Evolutionary conservation across 2,888 invertebrate genomes (phyloP), one percentile per base, ranked within the genome.

Genomic region (Drosophila tanythrix): DNA sequence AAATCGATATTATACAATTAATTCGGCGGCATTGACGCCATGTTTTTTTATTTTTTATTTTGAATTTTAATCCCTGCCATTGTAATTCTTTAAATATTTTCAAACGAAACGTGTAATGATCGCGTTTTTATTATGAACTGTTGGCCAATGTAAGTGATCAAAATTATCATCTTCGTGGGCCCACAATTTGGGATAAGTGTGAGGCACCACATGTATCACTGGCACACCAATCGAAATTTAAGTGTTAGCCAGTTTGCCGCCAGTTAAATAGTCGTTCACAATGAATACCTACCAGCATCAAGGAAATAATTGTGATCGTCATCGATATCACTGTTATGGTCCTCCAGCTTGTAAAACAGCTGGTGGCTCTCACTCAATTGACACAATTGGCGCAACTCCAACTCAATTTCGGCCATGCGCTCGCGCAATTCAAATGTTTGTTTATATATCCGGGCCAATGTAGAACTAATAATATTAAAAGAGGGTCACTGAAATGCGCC

Each of bases 141-240:
- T 60, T 3, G 82, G 82, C 70, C 74, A 85, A 36, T 88, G 76
- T 27, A 79, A 55, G 36, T 84, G 51, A 5, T 71, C 27, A 3
- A 61, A 94, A 93, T 98, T 96, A 92, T 99, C 99, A 0, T 92
- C 92, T 1, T 95, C 92, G 11, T 95, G 96, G 93, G 99, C 99
- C 99, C 99, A 99, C 3, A 96, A 96, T 0, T 91, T 76, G 0
- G 99, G 99, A 93, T 99, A 99, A 3, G 98, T 98, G n/a, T 83
- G 57, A 0, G 99, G 96, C 89, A 99, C 99, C 51, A 99, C 87
- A 94, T 99, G 99, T 8, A 99, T 92, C 70, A 99, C 95, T 60
- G 97, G 90, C 1, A 93, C 92, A n/a, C 48, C 83, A 85, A 25
- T 27, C 3, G 8, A 15, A 59, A 7, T 1, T 10, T 10, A 55